These are phyloP conservation scores for Troglohyphantes excavatus DNA, from an alignment of 2,888 invertebrate genomes.

Conservation along the genomic window DNA sequence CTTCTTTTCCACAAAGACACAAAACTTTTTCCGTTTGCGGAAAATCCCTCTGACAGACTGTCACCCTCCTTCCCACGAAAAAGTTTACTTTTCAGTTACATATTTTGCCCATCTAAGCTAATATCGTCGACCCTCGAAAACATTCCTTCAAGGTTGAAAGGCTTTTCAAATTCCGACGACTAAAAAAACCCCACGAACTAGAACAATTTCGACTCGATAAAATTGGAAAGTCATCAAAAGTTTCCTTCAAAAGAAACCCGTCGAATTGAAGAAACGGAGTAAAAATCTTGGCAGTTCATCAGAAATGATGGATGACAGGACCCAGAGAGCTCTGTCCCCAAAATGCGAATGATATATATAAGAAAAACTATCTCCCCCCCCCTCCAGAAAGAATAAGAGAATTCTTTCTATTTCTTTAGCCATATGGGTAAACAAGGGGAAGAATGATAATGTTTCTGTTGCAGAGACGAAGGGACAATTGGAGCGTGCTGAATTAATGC, in stretches of 20 bases:
- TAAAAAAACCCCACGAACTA: background rate
- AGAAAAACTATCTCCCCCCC: background rate
- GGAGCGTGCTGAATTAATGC: background rate
- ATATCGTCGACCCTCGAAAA: background rate
- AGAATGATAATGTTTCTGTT: background rate
- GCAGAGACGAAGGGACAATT: background rate
- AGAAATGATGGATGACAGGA: background rate
- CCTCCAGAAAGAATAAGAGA: background rate
- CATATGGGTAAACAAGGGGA: constrained; percentile 2
- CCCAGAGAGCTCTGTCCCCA: background rate
- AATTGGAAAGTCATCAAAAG: constrained; percentile 9
- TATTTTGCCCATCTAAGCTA: background rate
- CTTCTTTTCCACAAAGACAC: too few species aligned
- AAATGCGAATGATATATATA: background rate
- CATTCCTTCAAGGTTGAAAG: background rate
- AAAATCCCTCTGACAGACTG: too few species aligned
- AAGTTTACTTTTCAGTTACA: too few species aligned
- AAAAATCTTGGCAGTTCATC: background rate
- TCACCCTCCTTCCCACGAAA: too few species aligned
- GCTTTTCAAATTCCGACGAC: background rate
- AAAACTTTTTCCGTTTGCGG: too few species aligned
- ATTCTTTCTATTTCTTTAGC: background rate
- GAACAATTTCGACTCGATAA: background rate
- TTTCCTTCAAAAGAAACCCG: background rate
- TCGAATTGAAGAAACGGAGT: background rate